Base-by-base conservation (phyloP, 2,113 vertebrate genomes). In the Ceyx cyanopectus region DNA sequence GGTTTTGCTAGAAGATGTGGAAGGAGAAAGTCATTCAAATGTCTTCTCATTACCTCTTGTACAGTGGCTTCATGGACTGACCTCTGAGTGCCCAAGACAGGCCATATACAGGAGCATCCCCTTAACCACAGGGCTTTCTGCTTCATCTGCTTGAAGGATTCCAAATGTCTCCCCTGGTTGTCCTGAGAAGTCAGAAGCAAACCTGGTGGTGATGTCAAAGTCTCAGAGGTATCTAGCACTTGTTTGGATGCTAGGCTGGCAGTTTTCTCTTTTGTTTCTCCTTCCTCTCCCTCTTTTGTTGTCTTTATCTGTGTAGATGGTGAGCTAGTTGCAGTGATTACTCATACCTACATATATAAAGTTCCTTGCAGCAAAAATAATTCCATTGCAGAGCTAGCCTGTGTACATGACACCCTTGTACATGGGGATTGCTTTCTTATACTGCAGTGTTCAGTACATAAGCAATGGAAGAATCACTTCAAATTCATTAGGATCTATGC, bases 21-120 rank as follows among this genome's bases (percentile, higher is more conserved):
- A 88, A 89, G 60, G 63, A 61, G 76, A 85, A 91, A 61, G 37
- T 63, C 57, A 15, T 81, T 75, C 56, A 56, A 63, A 87, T 48
- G 6, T 70, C 48, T 85, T 69, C 50, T 40, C 62, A 37, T 67
- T 70, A 30, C 43, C 83, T 74, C 85, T 22, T 43, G 15, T 63
- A 21, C 41, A 46, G 30, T 67, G 87, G 79, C 67, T 93, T 87
- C 60, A 22, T 37, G 69, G 66, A 57, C 75, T 54, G 54, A 61
- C 32, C 74, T 68, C 23, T 30, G 56, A 57, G 61, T 26, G 21
- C 43, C 79, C 76, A 73, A 62, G 67, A 81, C 43, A 73, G 18
- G n/a, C 62, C 41, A 17, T 18, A 10, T 63, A 19, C 54, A 85
- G 40, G 84, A 91, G 40, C n/a, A 34, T 87, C 89, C 46, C 23